Conservation (phyloP, 2,113 vertebrate genomes). For the Pteropus alecto region DNA sequence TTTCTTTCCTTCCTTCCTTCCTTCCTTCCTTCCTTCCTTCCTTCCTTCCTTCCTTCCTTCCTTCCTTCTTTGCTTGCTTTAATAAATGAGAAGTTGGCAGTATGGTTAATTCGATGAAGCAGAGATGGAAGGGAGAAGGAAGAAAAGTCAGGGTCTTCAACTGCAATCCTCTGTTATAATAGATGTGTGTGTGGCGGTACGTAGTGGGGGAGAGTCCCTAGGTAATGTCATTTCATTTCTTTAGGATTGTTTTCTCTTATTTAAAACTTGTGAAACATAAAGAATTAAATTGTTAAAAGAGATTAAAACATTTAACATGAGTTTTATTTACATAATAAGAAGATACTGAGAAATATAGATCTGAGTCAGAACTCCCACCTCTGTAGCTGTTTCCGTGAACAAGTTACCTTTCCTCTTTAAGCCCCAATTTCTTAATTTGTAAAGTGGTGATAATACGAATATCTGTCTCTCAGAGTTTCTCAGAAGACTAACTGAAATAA, state of each 20-base stretch:
- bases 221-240: background rate
- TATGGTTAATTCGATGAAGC: background rate
- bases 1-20: too few species aligned
- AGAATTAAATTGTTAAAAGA: background rate
- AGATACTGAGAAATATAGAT: background rate
- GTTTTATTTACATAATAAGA: slow-evolving; percentile 15
- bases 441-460: background rate
- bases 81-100: background rate
- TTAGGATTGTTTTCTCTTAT: background rate
- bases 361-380: background rate
- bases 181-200: too few species aligned
- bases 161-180: background rate
- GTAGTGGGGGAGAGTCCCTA: too few species aligned
- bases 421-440: background rate
- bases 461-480: background rate
- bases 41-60: background rate
- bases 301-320: background rate
- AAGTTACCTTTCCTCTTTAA: background rate
- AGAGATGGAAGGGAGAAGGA: background rate
- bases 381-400: background rate
- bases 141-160: background rate
- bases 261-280: background rate
- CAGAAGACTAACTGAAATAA: background rate
- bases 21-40: too few species aligned
- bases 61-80: background rate